Percentiles rank a stretch among this genome's conserved stretches.
Evolutionary conservation across 2,888 invertebrate genomes (phyloP).

Genomic region (Hyalella azteca): DNA sequence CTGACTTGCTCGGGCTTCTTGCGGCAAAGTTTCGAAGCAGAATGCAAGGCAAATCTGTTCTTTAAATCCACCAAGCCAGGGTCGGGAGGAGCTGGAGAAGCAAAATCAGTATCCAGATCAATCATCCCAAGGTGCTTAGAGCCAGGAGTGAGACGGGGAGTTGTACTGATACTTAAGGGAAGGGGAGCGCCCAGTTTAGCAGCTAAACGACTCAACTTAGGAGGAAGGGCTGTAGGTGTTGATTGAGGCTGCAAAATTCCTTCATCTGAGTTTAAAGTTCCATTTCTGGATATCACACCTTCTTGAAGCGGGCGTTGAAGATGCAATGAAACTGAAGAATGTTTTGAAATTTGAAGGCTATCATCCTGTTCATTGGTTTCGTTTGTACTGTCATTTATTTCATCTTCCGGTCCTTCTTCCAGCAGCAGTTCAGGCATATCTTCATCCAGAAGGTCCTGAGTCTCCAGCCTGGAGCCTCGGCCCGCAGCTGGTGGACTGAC

Average conservation of each 20-base stretch:
- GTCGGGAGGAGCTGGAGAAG: conserved; percentile 62
- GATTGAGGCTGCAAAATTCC: not conserved
- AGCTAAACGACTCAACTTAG: conserved; percentile 33
- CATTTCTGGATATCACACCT: not conserved
- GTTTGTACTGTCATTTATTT: not conserved
- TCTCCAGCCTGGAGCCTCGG: not conserved
- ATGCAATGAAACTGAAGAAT: too few species aligned
- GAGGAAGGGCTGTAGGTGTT: not conserved
- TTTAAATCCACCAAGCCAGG: conserved; percentile 73
- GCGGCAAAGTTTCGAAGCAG: conserved; percentile 66
- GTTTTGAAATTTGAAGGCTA: too few species aligned
- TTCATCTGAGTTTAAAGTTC: not conserved
- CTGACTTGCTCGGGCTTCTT: conserved; percentile 68
- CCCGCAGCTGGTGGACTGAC: not conserved
- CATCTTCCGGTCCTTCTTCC: not conserved
- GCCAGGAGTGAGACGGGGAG: conserved; percentile 67
- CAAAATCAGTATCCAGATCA: conserved; percentile 68
- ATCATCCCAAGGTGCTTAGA: conserved; percentile 68
- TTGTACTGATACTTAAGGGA: conserved; percentile 60
- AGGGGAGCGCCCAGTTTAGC: conserved; percentile 42
- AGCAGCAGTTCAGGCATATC: not conserved
- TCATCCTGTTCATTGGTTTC: too few species aligned
- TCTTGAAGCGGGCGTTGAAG: too few species aligned
- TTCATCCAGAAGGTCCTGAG: conserved; percentile 16
- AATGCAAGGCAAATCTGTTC: conserved; percentile 75